phyloP scores from a whole-genome alignment of 2,113 vertebrate genomes.

The Laticauda colubrina region DNA sequence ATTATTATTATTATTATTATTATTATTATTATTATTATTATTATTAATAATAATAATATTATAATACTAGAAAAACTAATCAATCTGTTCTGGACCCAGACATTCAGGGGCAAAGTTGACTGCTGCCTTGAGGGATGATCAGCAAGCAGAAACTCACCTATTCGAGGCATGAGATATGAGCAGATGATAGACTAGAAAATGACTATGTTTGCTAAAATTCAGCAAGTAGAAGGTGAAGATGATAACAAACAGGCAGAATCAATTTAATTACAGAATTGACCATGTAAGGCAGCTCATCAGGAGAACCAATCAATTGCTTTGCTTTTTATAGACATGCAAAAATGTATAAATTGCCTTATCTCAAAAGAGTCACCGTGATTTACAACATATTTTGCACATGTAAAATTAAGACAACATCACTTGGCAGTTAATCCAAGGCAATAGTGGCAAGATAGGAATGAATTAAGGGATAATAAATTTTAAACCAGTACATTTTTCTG shows the following conservation, averaged over 20 bases:
- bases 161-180: not conserved
- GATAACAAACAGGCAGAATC: not conserved
- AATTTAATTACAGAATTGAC: not conserved
- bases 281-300: not conserved
- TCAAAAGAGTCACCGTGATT: not conserved
- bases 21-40: too few relatives aligned
- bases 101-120: not conserved
- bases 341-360: not conserved
- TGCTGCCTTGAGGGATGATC: not conserved
- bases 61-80: not conserved
- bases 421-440: not conserved
- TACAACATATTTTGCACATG: not conserved
- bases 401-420: not conserved
- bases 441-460: not conserved
- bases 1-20: too few relatives aligned
- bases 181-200: not conserved
- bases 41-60: too few relatives aligned
- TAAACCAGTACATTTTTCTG: not conserved
- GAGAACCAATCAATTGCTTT: not conserved
- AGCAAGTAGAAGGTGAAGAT: not conserved
- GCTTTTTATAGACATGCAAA: not conserved
- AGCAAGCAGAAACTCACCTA: not conserved
- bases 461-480: not conserved
- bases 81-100: not conserved
- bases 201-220: not conserved